Evolutionary conservation across 2,113 vertebrate genomes (phyloP).

Genomic region (Clupea harengus): DNA sequence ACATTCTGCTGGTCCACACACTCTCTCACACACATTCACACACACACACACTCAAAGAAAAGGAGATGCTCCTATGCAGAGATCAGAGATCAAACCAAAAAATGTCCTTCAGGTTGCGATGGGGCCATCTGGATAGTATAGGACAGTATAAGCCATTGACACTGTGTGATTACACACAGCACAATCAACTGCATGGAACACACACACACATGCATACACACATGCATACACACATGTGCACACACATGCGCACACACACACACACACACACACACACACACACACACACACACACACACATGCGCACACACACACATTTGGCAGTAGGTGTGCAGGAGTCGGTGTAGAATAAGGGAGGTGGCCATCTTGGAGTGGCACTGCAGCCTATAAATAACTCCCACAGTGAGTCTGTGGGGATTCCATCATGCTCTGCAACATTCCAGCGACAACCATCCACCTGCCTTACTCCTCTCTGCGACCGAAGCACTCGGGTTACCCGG

Average conservation of each 20-base stretch:
- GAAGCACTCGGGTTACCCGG: not conserved
- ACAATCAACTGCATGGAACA: not conserved
- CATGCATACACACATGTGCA: not conserved
- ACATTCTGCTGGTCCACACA: not conserved
- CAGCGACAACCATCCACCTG: conserved; percentile 51
- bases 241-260: not conserved
- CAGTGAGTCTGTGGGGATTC: conserved; percentile 51
- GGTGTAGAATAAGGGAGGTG: conserved; percentile 28
- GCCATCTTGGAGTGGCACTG: conserved; percentile 44
- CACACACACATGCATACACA: not conserved
- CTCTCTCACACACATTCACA: conserved; percentile 23
- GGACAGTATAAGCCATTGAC: not conserved
- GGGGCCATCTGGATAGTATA: not conserved
- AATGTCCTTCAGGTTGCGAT: not conserved
- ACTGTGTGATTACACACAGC: not conserved
- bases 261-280: not conserved
- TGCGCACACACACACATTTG: not conserved
- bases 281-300: not conserved
- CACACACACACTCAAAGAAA: not conserved
- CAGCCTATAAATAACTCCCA: conserved; percentile 63
- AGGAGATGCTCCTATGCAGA: not conserved
- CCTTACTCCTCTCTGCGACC: conserved; percentile 13
- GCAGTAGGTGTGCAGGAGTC: not conserved
- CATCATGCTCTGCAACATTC: conserved; percentile 61
- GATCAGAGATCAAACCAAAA: not conserved